A percentile compares a stretch with the other conserved stretches of the same genome.
These are phyloP conservation scores for Styela plicata DNA, from an alignment of 23 tunicate species.

Conservation along the genomic window DNA sequence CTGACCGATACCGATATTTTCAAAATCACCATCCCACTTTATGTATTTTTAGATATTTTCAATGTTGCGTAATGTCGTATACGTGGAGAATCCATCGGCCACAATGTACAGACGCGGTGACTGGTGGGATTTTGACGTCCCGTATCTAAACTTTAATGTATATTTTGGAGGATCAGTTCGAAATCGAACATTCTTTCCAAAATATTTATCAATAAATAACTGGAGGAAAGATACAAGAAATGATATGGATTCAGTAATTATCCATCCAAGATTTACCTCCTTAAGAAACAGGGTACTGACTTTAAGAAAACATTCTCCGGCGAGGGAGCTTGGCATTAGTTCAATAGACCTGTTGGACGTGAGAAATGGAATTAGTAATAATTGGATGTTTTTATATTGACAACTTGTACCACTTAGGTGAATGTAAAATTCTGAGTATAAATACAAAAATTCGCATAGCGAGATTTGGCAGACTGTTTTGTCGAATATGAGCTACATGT, in stretches of 20 bases:
- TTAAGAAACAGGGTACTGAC: not conserved
- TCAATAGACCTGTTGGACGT: slow-evolving; percentile 13
- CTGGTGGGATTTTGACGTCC: slow-evolving; percentile 22
- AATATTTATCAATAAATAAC: not conserved
- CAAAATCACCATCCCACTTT: too few species aligned
- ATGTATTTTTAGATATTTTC: slow-evolving; percentile 16
- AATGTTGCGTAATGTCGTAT: slow-evolving; percentile 13
- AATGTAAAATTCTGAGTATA: too few species aligned
- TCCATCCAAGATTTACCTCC: slow-evolving; percentile 5
- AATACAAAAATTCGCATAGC: too few species aligned
- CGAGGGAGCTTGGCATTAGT: not conserved
- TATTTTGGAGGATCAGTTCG: slow-evolving; percentile 1
- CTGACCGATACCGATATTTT: too few species aligned
- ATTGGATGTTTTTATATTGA: not conserved
- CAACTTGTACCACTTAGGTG: too few species aligned
- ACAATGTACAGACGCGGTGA: slow-evolving; percentile 25
- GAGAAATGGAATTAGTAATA: not conserved
- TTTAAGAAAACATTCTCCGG: slow-evolving; percentile 13
- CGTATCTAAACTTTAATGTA: slow-evolving; percentile 9
- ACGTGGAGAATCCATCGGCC: slow-evolving; percentile 5
- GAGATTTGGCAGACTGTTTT: too few species aligned
- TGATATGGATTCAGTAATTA: slow-evolving; percentile 8
- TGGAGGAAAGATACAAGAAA: slow-evolving; percentile 21
- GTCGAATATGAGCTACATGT: too few species aligned
- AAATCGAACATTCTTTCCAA: slow-evolving; percentile 22